These are phyloP conservation scores for Pristionchus japonicus DNA, from an alignment of 2,888 invertebrate genomes.

Conservation along the genomic window DNA sequence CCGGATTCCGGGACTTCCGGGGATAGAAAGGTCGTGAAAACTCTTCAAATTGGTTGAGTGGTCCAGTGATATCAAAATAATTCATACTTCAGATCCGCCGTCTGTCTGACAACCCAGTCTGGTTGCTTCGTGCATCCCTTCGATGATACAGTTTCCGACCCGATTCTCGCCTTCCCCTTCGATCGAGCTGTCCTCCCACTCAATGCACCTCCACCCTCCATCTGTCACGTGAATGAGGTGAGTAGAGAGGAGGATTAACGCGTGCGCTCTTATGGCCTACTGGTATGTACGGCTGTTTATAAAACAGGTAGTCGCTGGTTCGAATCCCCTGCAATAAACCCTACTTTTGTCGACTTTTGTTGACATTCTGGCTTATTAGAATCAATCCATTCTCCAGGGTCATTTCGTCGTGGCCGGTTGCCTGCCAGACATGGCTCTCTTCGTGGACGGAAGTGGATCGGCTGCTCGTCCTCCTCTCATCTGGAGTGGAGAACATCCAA, in stretches of 20 bases:
- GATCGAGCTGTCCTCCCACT: not conserved
- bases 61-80: not conserved
- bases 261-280: too few relatives aligned
- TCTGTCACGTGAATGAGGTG: constrained; percentile 3
- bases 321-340: too few relatives aligned
- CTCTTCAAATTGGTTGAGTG: too few relatives aligned
- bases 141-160: not conserved
- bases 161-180: constrained; percentile 5
- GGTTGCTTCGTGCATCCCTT: constrained; percentile 14
- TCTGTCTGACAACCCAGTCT: constrained; percentile 1
- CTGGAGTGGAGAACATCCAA: not conserved
- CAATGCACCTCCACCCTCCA: not conserved
- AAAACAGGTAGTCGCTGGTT: too few relatives aligned
- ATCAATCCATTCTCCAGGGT: too few relatives aligned
- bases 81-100: not conserved
- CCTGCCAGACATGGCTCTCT: constrained; percentile 32
- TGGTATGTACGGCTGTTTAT: too few relatives aligned
- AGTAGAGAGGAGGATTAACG: too few relatives aligned
- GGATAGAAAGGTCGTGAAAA: too few relatives aligned
- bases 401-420: not conserved
- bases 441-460: constrained; percentile 12
- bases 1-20: too few relatives aligned
- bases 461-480: constrained; percentile 14
- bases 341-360: too few relatives aligned
- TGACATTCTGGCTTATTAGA: too few relatives aligned